Evolutionary conservation across 2,113 vertebrate genomes (phyloP), one percentile per base, ranked within the genome.

Genomic region (Proterorhinus semilunaris): DNA sequence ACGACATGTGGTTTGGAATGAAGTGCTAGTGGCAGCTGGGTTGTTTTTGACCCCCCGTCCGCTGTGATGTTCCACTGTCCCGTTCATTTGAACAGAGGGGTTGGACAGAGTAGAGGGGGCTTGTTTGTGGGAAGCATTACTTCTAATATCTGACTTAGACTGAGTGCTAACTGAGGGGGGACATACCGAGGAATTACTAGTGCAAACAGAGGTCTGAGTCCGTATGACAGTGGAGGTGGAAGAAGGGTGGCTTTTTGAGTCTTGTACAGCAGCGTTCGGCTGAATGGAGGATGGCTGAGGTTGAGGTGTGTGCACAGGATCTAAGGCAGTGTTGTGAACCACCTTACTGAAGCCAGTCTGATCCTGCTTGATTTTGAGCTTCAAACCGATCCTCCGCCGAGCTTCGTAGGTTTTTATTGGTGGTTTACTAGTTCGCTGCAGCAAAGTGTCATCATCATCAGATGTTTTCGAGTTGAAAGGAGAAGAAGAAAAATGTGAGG

Each of bases 301-400:
- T 57, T 83, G 84, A 55, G 81, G 87, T 8, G 94, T 94, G 84
- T 97, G 95, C 54, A 96, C 92, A 0, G 96, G 95, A 72, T 96
- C 96, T 78, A 98, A 80, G 0, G 96, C 96, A 0, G 96, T 98
- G 90, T 98, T 98, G 86, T 98, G 96, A 4, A 98, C 94, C 7
- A 98, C 95, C 76, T 98, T 98, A 72, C 95, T 95, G 62, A 96
- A 91, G 0, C 96, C 96, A 0, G 96, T 95, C 58, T 91, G 90
- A 79, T 98, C 96, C 82, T 98, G 96, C 68, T 98, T 98, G 91
- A 98, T 98, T 89, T 98, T 98, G 8, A 98, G 85, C 84, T 98
- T 98, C 66, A 98, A 88, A 12, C 96, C 95, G 0, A 97, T 97
- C 36, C 96, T 92, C 61, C 95, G 94, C 0, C 96, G 94, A 0